Percentiles rank a stretch among this genome's conserved stretches.
Conservation (phyloP, 2,113 vertebrate species). For the Oxyruncus cristatus region DNA sequence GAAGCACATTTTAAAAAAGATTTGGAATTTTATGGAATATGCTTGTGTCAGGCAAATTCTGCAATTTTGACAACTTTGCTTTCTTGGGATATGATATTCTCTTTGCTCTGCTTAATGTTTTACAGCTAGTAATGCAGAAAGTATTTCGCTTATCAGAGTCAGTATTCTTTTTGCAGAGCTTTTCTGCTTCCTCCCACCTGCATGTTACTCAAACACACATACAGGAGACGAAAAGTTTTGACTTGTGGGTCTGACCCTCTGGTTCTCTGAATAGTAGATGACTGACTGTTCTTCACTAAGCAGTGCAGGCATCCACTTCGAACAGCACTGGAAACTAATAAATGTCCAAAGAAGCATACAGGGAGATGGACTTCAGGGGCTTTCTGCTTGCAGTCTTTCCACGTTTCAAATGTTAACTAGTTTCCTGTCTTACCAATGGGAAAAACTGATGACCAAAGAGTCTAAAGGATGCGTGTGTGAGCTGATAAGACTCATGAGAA, state of each 20-base stretch:
- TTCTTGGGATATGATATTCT: background rate
- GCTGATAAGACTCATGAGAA: background rate
- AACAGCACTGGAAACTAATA: background rate
- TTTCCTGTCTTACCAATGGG: background rate
- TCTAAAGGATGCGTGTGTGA: background rate
- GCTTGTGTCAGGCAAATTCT: background rate
- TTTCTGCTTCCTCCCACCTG: background rate
- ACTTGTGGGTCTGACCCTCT: background rate
- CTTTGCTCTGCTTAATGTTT: background rate
- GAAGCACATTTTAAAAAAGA: background rate
- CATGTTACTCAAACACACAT: background rate
- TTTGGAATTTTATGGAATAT: background rate
- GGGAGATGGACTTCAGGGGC: background rate
- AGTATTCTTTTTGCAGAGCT: background rate
- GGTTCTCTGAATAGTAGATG: background rate
- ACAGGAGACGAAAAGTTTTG: background rate
- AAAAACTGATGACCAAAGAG: background rate
- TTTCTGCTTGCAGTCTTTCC: background rate
- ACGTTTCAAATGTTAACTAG: background rate
- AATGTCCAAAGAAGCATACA: background rate
- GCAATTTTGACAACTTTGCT: background rate
- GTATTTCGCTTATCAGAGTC: background rate
- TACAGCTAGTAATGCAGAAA: background rate
- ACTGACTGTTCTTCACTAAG: background rate
- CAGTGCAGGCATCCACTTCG: background rate